These are phyloP conservation scores for Epinephelus moara DNA, from an alignment of 2,113 vertebrate species.

Conservation along the genomic window DNA sequence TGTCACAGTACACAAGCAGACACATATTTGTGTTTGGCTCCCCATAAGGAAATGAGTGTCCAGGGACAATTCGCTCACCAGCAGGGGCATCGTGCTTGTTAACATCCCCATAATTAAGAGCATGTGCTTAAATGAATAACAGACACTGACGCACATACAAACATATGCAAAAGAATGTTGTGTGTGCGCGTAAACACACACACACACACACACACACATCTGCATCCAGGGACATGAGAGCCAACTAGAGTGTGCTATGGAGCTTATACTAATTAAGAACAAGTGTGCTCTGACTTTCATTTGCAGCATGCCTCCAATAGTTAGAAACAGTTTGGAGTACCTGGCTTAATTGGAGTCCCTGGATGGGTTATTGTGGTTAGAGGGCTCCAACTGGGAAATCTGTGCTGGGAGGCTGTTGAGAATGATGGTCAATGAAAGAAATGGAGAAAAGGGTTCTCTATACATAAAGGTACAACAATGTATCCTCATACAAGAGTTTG, in stretches of 20 bases:
- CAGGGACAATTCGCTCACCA: slow-evolving; percentile 58
- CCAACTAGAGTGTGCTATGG: neutral
- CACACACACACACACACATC: neutral
- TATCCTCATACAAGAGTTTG: no score
- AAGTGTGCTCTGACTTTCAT: neutral
- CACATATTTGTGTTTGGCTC: slow-evolving; percentile 57
- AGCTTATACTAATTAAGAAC: no score
- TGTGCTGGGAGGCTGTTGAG: neutral
- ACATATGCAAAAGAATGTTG: slow-evolving; percentile 22
- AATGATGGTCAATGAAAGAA: neutral
- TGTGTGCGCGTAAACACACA: neutral
- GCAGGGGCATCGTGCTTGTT: slow-evolving; percentile 55
- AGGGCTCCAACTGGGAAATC: neutral
- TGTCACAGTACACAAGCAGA: slow-evolving; percentile 50
- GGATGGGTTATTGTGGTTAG: neutral
- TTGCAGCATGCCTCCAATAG: neutral
- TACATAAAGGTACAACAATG: neutral
- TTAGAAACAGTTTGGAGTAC: neutral
- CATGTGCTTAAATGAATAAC: slow-evolving; percentile 34
- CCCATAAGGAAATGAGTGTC: slow-evolving; percentile 49
- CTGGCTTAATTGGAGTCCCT: neutral
- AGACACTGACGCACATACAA: slow-evolving; percentile 22
- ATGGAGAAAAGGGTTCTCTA: neutral
- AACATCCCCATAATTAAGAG: slow-evolving; percentile 62
- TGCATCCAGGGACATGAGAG: neutral